These are phyloP conservation scores for Dryobotodes eremita DNA, from an alignment of 2,888 invertebrate species.

Conservation along the genomic window DNA sequence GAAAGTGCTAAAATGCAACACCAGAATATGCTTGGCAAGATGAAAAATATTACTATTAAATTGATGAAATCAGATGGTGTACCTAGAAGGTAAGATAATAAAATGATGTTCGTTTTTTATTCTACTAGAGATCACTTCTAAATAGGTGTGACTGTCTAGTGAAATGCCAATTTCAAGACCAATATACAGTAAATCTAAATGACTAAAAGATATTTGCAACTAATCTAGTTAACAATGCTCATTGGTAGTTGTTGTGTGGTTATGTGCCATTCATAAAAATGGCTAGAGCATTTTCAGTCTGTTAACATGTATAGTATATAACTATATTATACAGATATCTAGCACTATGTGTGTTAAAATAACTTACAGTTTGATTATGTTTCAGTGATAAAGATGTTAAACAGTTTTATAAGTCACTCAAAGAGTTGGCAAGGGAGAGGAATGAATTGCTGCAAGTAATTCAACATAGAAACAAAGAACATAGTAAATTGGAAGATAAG, in stretches of 20 bases:
- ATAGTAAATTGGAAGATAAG: constrained; percentile 80
- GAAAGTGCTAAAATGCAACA: constrained; percentile 87
- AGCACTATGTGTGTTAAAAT: background rate
- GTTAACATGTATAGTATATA: background rate
- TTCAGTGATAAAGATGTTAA: constrained; percentile 86
- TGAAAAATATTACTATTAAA: constrained; percentile 85
- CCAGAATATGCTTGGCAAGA: constrained; percentile 82
- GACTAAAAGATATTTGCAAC: background rate
- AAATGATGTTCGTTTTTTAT: background rate
- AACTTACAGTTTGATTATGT: constrained; percentile 51
- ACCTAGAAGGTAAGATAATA: constrained; percentile 72
- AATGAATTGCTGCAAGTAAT: constrained; percentile 91
- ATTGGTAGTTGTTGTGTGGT: background rate
- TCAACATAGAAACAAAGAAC: constrained; percentile 83
- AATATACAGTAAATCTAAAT: background rate
- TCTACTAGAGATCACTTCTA: background rate
- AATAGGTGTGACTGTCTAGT: background rate
- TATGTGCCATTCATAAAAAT: background rate
- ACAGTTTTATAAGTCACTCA: constrained; percentile 88
- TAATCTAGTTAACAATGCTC: background rate
- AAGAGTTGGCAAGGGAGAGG: constrained; percentile 91
- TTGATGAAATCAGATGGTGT: constrained; percentile 84
- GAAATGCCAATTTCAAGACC: background rate
- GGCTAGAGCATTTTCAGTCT: background rate
- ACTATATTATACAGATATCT: background rate